Evolutionary conservation across 2,888 invertebrate species (phyloP).

Genomic region (Neoitamus cyanurus): DNA sequence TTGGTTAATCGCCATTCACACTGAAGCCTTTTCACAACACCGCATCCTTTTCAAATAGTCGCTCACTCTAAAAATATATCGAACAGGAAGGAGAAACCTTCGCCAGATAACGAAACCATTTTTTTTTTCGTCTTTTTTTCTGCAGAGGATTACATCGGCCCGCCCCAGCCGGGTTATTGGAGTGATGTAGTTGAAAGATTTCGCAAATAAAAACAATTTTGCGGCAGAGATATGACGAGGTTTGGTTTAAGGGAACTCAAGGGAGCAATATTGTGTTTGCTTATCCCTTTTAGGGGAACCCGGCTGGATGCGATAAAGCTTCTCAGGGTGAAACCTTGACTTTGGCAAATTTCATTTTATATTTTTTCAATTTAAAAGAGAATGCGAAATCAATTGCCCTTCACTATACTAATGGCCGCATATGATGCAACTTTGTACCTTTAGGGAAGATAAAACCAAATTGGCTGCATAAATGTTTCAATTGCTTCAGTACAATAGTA

Average conservation of each 20-base stretch:
- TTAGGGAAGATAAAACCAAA: background rate
- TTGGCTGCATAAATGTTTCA: background rate
- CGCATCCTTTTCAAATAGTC: background rate
- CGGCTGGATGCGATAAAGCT: background rate
- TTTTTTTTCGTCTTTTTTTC: background rate
- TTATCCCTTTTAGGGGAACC: background rate
- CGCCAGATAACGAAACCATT: background rate
- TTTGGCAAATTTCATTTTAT: background rate
- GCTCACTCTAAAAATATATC: slow-evolving; percentile 8
- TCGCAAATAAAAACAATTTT: slow-evolving; percentile 39
- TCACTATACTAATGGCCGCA: background rate
- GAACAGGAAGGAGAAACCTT: slow-evolving; percentile 38
- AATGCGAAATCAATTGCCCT: background rate
- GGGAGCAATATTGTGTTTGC: slow-evolving; percentile 13
- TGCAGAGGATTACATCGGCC: background rate
- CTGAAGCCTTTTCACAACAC: slow-evolving; percentile 11
- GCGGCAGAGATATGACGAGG: slow-evolving; percentile 22
- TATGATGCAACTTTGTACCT: background rate
- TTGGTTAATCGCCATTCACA: slow-evolving; percentile 34
- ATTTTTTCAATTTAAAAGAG: background rate
- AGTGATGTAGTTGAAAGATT: background rate
- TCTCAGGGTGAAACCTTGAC: background rate
- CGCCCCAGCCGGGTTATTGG: background rate
- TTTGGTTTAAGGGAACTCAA: background rate
- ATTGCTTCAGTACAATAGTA: too few relatives aligned